Evolutionary conservation across 2,113 vertebrate species (phyloP).

Genomic region (Sphyrna mokarran): DNA sequence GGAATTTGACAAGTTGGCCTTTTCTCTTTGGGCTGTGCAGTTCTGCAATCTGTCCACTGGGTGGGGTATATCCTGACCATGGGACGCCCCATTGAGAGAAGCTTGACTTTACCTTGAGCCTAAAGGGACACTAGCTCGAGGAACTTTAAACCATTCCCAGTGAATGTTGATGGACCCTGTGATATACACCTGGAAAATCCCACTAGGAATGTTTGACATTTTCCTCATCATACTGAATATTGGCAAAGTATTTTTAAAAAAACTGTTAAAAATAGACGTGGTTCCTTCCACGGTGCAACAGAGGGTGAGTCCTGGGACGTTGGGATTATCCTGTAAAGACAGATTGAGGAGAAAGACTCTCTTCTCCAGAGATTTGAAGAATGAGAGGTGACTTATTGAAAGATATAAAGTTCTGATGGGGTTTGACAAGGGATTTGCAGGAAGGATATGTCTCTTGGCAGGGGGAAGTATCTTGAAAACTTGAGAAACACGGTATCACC

Average conservation of each 20-base stretch:
- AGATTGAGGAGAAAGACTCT: no score
- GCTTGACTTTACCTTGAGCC: background rate
- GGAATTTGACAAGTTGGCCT: background rate
- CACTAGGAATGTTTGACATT: background rate
- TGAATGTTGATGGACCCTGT: background rate
- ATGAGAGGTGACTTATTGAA: no score
- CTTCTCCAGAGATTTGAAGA: no score
- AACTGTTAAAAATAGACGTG: background rate
- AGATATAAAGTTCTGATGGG: no score
- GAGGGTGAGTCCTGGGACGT: no score
- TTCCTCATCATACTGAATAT: background rate
- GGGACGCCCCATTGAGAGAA: background rate
- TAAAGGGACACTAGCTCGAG: background rate
- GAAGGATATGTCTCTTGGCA: no score
- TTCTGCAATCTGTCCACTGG: background rate
- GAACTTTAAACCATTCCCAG: background rate
- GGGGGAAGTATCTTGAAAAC: no score
- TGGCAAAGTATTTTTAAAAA: background rate
- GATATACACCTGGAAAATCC: background rate
- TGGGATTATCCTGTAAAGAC: no score
- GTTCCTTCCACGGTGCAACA: background rate
- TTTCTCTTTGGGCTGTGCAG: background rate
- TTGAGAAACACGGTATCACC: no score
- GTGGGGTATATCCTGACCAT: background rate
- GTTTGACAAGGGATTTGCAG: no score